phyloP scores from a whole-genome alignment of 2,113 vertebrate species.

The Datnioides undecimradiatus region DNA sequence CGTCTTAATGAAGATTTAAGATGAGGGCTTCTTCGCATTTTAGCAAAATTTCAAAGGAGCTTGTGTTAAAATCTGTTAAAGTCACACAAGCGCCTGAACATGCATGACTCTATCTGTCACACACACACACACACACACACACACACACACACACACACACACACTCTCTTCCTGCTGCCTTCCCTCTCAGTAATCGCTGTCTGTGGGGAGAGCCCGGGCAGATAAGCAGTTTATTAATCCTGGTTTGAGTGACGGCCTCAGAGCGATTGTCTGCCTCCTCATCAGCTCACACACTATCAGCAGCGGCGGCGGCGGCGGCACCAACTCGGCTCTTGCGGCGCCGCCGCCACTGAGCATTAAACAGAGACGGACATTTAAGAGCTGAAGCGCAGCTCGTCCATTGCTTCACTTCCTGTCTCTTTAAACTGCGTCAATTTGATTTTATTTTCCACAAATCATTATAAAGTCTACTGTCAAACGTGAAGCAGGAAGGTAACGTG shows the following conservation, averaged over 20 bases:
- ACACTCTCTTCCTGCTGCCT: neutral
- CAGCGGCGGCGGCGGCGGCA: neutral
- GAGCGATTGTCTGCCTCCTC: conserved; percentile 42
- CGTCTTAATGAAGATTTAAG: neutral
- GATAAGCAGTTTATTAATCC: conserved; percentile 62
- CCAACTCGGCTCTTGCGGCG: neutral
- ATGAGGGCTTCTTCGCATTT: neutral
- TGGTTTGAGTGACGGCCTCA: conserved; percentile 50
- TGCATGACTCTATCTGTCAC: neutral
- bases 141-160: neutral
- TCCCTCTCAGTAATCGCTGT: conserved; percentile 29
- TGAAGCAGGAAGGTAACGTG: too few relatives aligned
- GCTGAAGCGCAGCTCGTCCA: neutral
- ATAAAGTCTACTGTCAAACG: neutral
- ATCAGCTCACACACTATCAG: conserved; percentile 19
- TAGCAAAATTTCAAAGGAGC: neutral
- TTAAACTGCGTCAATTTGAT: neutral
- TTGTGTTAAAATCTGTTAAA: neutral
- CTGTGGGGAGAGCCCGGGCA: conserved; percentile 13
- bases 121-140: neutral
- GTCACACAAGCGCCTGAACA: neutral
- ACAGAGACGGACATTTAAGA: neutral
- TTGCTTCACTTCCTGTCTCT: neutral
- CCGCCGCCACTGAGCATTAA: neutral
- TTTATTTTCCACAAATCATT: neutral